Percentiles rank a stretch among this genome's conserved stretches.
These are phyloP conservation scores for Ciconia stormi DNA, from an alignment of 2,113 vertebrate genomes.

Conservation along the genomic window DNA sequence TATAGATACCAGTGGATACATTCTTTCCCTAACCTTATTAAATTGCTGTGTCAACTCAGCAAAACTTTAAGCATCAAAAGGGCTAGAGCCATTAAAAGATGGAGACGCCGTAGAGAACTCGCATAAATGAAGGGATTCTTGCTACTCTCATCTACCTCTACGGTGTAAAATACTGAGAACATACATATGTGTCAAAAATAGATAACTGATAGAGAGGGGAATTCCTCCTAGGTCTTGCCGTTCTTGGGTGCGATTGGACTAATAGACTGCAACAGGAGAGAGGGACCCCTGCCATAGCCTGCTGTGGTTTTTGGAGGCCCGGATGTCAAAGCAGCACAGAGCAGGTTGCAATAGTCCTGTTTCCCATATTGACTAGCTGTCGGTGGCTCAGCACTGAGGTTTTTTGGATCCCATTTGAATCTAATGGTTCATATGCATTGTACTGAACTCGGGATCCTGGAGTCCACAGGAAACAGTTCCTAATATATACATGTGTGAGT, in stretches of 20 bases:
- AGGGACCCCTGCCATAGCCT: background rate
- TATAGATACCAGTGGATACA: background rate
- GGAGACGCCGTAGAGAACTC: no score
- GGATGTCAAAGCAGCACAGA: background rate
- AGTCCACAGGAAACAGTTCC: background rate
- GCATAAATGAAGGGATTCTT: background rate
- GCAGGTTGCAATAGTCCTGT: background rate
- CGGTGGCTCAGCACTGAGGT: background rate
- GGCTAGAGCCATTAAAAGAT: background rate
- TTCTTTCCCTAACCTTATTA: background rate
- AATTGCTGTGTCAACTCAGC: background rate
- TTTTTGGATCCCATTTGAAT: background rate
- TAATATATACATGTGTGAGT: background rate
- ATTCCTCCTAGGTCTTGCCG: background rate
- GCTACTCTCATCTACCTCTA: background rate
- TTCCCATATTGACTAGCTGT: background rate
- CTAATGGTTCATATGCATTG: background rate
- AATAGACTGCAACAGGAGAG: background rate
- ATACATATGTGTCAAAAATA: background rate
- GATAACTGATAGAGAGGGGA: background rate
- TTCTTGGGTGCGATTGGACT: background rate
- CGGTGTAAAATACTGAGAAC: background rate
- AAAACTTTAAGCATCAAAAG: background rate
- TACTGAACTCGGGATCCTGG: background rate
- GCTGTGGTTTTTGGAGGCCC: background rate